Conservation (phyloP, 1,140 invertebrate genomes). For the Cotesia chilonis region DNA sequence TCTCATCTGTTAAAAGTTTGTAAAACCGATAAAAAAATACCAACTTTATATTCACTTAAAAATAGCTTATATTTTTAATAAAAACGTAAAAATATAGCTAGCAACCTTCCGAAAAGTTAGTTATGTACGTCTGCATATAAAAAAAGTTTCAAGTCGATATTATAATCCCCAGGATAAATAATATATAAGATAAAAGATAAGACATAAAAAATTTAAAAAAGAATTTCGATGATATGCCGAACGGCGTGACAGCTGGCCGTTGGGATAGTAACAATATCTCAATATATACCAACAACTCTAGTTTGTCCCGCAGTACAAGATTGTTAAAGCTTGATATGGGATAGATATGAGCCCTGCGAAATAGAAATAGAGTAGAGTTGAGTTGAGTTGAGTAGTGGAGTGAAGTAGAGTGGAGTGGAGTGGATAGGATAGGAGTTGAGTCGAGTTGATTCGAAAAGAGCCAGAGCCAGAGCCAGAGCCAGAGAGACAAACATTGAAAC, state of each 20-base stretch:
- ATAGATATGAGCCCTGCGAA: background rate
- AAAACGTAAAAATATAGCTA: no score
- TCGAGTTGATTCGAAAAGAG: no score
- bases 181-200: background rate
- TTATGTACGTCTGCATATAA: background rate
- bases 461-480: no score
- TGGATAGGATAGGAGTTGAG: no score
- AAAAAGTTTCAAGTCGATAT: conserved; percentile 15
- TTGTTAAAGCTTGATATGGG: conserved; percentile 55
- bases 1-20: no score
- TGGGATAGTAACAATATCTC: background rate
- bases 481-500: no score
- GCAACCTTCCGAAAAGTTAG: conserved; percentile 1
- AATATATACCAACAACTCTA: conserved; percentile 46
- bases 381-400: no score
- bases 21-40: no score
- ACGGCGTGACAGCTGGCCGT: conserved; percentile 58
- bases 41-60: no score
- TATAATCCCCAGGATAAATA: background rate
- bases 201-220: conserved; percentile 57
- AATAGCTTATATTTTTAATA: no score
- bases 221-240: conserved; percentile 64
- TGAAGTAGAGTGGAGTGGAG: no score
- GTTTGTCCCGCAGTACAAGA: conserved; percentile 57
- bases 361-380: no score